Evolutionary conservation across 2,888 invertebrate genomes (phyloP).

Genomic region (Nasonia oneida): DNA sequence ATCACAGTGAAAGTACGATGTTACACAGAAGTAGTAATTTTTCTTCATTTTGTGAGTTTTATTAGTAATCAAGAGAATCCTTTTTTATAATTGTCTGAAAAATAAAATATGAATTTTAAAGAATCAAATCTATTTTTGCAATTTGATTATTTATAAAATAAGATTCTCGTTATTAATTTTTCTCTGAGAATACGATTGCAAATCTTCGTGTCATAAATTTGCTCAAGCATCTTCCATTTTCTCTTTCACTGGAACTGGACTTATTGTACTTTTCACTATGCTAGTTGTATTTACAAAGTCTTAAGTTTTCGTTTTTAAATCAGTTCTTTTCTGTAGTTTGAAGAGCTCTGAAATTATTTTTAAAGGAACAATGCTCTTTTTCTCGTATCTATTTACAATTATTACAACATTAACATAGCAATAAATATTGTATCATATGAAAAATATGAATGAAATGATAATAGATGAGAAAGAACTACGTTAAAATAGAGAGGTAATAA

Average conservation of each 20-base stretch:
- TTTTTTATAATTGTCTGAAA: neutral
- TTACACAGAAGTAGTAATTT: conserved; percentile 53
- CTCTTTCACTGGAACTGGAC: conserved; percentile 66
- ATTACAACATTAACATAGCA: conserved; percentile 54
- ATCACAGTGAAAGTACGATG: conserved; percentile 63
- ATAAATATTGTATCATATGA: conserved; percentile 58
- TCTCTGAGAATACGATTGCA: conserved; percentile 15
- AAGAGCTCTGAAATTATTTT: conserved; percentile 55
- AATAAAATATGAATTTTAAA: conserved; percentile 15
- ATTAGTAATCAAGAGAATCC: conserved; percentile 40
- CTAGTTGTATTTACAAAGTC: conserved; percentile 75
- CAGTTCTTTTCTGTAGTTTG: conserved; percentile 67
- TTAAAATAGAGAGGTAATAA: conserved; percentile 20
- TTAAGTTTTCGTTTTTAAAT: conserved; percentile 68
- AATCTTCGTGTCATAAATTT: conserved; percentile 42
- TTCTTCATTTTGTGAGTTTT: conserved; percentile 45
- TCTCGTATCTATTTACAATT: conserved; percentile 60
- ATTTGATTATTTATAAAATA: conserved; percentile 20
- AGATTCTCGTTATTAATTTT: conserved; percentile 17
- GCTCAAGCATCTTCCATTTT: conserved; percentile 45
- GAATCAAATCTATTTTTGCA: conserved; percentile 19
- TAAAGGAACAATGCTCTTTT: conserved; percentile 57
- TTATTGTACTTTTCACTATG: conserved; percentile 70
- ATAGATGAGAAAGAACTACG: conserved; percentile 37
- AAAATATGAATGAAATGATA: conserved; percentile 39